These are phyloP conservation scores for Glandiceps talaboti DNA, from an alignment of 53 echinoderm and acorn worm genomes.

Conservation along the genomic window DNA sequence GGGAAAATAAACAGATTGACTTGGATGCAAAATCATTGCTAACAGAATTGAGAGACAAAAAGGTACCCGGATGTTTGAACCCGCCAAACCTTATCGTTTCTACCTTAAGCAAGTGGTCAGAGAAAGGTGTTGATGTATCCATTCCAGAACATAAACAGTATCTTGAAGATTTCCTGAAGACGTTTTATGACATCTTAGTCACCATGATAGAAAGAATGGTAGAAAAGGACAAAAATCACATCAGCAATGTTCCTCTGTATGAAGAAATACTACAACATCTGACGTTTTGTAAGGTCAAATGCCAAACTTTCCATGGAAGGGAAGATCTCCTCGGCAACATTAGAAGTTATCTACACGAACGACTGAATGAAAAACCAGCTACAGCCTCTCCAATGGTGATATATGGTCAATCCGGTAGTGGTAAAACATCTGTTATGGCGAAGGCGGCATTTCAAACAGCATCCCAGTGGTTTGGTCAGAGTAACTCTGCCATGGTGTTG, in stretches of 20 bases:
- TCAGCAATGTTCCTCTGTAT: conserved; percentile 17
- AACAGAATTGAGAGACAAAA: conserved; percentile 14
- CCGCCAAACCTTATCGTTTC: conserved; percentile 12
- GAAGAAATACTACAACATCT: conserved; percentile 32
- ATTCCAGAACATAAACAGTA: conserved; percentile 19
- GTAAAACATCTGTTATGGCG: conserved; percentile 36
- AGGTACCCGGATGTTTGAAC: conserved; percentile 9
- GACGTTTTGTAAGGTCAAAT: conserved; percentile 30
- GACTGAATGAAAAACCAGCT: background rate
- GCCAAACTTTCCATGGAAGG: conserved; percentile 27
- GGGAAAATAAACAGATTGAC: conserved; percentile 20
- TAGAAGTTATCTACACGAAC: conserved; percentile 9
- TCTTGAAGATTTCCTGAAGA: conserved; percentile 15
- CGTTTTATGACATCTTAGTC: conserved; percentile 22
- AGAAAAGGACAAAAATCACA: conserved; percentile 17
- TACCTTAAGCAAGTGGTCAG: conserved; percentile 18
- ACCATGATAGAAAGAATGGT: conserved; percentile 22
- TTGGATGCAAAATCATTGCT: conserved; percentile 15
- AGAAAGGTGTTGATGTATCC: conserved; percentile 17
- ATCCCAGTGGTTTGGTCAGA: conserved; percentile 8
- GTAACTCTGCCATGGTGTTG: conserved; percentile 3
- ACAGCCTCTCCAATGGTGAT: conserved; percentile 13
- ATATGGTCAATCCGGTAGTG: conserved; percentile 28
- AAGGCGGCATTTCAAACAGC: conserved; percentile 12
- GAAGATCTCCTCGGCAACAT: conserved; percentile 22